phyloP scores from a whole-genome alignment of 64 coral and sea anemone genomes.

The Orbicella faveolata region DNA sequence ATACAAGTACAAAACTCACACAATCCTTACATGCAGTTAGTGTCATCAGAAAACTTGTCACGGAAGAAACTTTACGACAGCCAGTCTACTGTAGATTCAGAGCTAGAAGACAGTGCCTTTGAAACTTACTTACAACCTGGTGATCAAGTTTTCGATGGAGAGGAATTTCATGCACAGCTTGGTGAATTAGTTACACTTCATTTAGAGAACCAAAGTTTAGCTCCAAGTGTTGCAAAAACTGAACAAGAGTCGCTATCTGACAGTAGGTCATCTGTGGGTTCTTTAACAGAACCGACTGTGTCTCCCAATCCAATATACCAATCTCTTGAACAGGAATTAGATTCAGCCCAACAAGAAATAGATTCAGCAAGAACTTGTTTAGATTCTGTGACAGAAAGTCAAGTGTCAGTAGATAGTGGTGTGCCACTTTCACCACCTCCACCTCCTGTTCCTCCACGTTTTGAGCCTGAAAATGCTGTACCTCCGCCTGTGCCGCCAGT shows the following conservation, averaged over 20 bases:
- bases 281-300: not conserved
- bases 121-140: constrained; percentile 40
- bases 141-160: not conserved
- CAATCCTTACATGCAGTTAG: constrained; percentile 79
- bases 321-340: constrained; percentile 26
- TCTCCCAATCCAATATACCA: constrained; percentile 32
- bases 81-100: constrained; percentile 67
- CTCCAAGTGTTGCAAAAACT: constrained; percentile 13
- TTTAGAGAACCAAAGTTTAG: not conserved
- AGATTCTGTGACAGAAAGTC: not conserved
- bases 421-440: constrained; percentile 19
- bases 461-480: constrained; percentile 24
- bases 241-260: constrained; percentile 12
- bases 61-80: constrained; percentile 55
- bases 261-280: constrained; percentile 8
- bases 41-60: constrained; percentile 31
- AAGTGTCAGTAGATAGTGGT: not conserved
- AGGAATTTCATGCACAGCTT: constrained; percentile 24
- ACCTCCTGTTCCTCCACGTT: constrained; percentile 69
- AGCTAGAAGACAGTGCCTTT: constrained; percentile 34
- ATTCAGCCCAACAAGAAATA: not conserved
- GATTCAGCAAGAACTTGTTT: not conserved
- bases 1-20: constrained; percentile 83
- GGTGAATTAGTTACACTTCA: constrained; percentile 43
- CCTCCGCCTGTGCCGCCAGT: constrained; percentile 23